A percentile compares a stretch with the other conserved stretches of the same genome.
Evolutionary conservation across 1,140 invertebrate genomes (phyloP).

Genomic region (Macrostomum lignano): DNA sequence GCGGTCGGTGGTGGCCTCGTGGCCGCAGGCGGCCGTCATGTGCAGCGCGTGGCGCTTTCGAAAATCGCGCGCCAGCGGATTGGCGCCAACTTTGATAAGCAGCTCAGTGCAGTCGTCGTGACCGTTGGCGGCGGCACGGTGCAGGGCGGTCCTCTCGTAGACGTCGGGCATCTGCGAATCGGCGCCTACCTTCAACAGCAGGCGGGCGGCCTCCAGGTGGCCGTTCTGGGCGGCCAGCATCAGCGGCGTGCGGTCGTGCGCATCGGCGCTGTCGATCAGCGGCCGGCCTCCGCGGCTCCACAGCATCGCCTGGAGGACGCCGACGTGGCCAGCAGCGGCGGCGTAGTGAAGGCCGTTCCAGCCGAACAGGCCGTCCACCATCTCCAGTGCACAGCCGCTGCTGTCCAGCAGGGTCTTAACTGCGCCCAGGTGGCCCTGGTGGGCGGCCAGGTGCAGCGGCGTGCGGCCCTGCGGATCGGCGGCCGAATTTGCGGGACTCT

Average conservation of each 20-base stretch:
- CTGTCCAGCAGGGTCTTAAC: no score
- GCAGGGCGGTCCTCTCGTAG: conserved; percentile 29
- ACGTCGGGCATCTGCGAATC: conserved; percentile 48
- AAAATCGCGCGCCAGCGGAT: conserved; percentile 29
- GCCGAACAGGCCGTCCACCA: no score
- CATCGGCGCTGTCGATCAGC: no score
- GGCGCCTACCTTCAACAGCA: conserved; percentile 47
- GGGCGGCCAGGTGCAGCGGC: no score
- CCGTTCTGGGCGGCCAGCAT: conserved; percentile 37
- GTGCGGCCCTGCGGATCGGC: no score
- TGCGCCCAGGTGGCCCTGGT: no score
- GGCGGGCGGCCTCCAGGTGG: no score
- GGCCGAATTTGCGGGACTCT: no score
- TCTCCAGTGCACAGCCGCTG: no score
- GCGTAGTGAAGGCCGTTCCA: conserved; percentile 9
- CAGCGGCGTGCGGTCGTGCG: no score
- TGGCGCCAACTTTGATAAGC: conserved; percentile 25
- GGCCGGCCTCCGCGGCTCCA: no score
- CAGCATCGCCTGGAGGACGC: no score
- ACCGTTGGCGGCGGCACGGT: conserved; percentile 10
- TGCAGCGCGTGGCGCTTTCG: conserved; percentile 21
- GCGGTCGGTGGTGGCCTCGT: conserved; percentile 19
- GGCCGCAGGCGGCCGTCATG: conserved; percentile 30
- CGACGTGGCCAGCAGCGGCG: conserved; percentile 6
- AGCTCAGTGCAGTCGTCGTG: conserved; percentile 13